Evolutionary conservation across 2,113 vertebrate species (phyloP), one percentile per base, ranked within the genome.

Genomic region (Mormyrus lacerda): DNA sequence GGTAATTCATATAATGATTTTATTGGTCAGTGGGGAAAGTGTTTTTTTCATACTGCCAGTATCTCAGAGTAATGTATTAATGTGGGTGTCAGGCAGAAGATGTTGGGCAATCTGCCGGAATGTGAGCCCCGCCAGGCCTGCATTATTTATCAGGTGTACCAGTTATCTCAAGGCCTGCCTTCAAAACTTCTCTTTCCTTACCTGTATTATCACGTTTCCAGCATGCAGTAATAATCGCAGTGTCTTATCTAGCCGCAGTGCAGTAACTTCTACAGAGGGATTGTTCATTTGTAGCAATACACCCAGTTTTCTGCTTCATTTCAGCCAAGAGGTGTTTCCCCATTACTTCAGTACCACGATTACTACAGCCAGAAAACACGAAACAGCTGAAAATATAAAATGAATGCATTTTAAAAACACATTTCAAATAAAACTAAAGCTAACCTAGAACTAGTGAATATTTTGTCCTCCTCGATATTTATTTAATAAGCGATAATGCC

Each of bases 111-210:
- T 6, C 69, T 48, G 61, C 31, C 27, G 1, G 69, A 79, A 47
- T 17, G n/a, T 27, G 21, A 87, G 87, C 8, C 24, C 10, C 2
- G 19, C 11, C 47, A 82, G 45, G 27, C 13, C 65, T 88, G 45
- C 69, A 53, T 88, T 88, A 88, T 88, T 79, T 27, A 88, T 88
- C 19, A 44, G 45, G 15, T 76, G 69, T 2, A 47, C 27, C 47
- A 35, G 27, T 88, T 65, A 88, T 88, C 45, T n/a, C 15, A 47
- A 76, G 45, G 45, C 4, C 61, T 31, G 31, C 8, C 50, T 44
- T 24, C 45, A 82, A n/a, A 73, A 82, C 61, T 79, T 3, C 1
- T 48, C 10, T 88, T 31, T 24, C 86, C 51, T 65, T 27, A 4
- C 61, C 50, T 27, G 50, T 87, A 87, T 53, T 39, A 53, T 79